A percentile compares a stretch with the other conserved stretches of the same genome.
These are phyloP conservation scores for Phengaris alcon DNA, from an alignment of 2,888 invertebrate genomes.

Conservation along the genomic window DNA sequence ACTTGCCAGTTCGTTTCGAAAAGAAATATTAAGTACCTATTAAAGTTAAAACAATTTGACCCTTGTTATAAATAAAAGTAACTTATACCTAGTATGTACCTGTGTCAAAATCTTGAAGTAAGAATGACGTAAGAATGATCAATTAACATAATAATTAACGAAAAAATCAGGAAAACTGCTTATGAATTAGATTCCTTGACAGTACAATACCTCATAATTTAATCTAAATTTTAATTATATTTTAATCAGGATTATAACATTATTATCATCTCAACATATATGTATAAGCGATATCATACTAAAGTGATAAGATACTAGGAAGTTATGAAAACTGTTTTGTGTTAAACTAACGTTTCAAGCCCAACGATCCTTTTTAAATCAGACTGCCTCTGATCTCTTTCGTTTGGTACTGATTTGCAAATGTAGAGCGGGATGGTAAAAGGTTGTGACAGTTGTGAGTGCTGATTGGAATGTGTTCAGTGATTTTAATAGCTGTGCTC, in stretches of 20 bases:
- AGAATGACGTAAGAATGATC: too few relatives aligned
- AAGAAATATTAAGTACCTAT: too few relatives aligned
- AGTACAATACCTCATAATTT: too few relatives aligned
- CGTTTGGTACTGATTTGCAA: background rate
- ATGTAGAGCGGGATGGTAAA: background rate
- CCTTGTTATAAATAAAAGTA: too few relatives aligned
- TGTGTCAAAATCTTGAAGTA: too few relatives aligned
- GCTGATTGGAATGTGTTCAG: background rate
- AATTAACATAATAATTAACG: too few relatives aligned
- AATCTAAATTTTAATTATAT: too few relatives aligned
- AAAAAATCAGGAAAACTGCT: too few relatives aligned
- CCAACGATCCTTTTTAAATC: background rate
- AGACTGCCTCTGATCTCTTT: background rate
- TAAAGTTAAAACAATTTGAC: too few relatives aligned
- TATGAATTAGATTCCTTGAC: too few relatives aligned
- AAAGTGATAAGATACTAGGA: constrained; percentile 4
- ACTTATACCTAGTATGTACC: too few relatives aligned
- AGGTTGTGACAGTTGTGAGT: background rate
- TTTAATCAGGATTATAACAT: background rate
- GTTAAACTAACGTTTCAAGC: background rate
- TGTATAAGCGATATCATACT: background rate
- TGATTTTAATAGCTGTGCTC: background rate
- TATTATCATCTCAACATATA: background rate
- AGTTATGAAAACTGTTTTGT: background rate
- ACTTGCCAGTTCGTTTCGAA: too few relatives aligned